Evolutionary conservation across 2,888 invertebrate genomes (phyloP).

Genomic region (Alsophila aescularia): DNA sequence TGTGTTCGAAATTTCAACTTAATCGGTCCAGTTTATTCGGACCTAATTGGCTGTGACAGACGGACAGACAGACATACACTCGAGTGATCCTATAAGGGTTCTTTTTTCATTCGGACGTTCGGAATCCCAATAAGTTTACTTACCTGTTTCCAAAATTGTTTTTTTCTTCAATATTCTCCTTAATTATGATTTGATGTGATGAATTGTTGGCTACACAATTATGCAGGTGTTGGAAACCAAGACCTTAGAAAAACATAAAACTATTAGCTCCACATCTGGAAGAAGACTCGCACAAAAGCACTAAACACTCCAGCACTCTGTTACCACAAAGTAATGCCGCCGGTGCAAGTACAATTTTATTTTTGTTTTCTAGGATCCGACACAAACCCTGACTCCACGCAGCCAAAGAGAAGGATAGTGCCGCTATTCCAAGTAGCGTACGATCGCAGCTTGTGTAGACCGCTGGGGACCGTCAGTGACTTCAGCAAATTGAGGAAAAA

Average conservation of each 20-base stretch:
- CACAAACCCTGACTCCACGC: constrained; percentile 49
- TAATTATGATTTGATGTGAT: too few relatives aligned
- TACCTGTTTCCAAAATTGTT: too few relatives aligned
- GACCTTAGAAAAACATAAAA: neutral
- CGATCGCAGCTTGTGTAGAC: constrained; percentile 75
- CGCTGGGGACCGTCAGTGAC: constrained; percentile 70
- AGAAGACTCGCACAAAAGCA: constrained; percentile 18
- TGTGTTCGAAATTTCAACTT: too few relatives aligned
- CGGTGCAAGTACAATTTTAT: constrained; percentile 36
- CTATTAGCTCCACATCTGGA: neutral
- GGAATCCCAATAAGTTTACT: too few relatives aligned
- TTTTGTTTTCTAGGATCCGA: constrained; percentile 78
- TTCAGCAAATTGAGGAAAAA: constrained; percentile 59
- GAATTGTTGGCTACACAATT: too few relatives aligned
- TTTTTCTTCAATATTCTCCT: too few relatives aligned
- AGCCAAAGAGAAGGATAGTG: constrained; percentile 57
- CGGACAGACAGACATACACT: too few relatives aligned
- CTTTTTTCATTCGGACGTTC: too few relatives aligned
- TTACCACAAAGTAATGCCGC: constrained; percentile 3
- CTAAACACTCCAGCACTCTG: constrained; percentile 11
- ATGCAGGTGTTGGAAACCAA: constrained; percentile 4
- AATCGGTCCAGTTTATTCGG: too few relatives aligned
- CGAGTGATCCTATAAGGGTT: too few relatives aligned
- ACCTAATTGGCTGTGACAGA: too few relatives aligned
- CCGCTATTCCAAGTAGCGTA: constrained; percentile 79